Base-by-base conservation (phyloP, 2,797 vertebrate species). In the Geotrypetes seraphini region DNA sequence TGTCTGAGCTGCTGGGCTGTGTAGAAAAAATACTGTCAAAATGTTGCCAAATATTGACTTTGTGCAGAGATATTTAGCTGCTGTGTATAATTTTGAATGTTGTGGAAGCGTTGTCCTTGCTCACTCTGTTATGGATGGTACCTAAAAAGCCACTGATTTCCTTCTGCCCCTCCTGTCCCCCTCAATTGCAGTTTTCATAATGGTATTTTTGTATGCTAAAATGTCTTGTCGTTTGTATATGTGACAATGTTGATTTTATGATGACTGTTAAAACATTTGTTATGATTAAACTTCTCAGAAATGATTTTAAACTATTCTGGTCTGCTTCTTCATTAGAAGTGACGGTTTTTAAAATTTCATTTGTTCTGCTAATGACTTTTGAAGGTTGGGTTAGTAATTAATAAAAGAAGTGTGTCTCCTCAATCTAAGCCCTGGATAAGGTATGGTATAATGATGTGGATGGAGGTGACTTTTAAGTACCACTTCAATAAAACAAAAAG, bases 281-380 rank as follows among this genome's bases (percentile, higher is more conserved):
- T 71, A 46, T 66, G 54, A 73, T 72, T 73, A 75, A 69, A 80
- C 56, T 52, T 66, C 53, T 56, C 44, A 22, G 63, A 60, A 73
- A 70, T 26, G 18, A 47, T 69, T 66, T 73, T 64, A 54, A 56
- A 35, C 31, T n/a, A 42, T 63, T 47, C 18, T 56, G 28, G 10
- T 4, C 25, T 12, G 12, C 34, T 65, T 42, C 5, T 18, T 47
- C 60, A 55, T 40, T 33, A 23, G 20, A 30, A 42, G 31, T 26
- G 31, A 14, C 12, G 16, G 10, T n/a, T n/a, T n/a, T 32, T 18
- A 21, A 31, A 54, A 34, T 45, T 38, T 59, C 44, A 28, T 43
- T 37, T 33, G 40, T 46, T 56, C 39, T 36, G 40, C 30, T 28
- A 42, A 53, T 42, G 59, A 53, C 60, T 60, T 64, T 63, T 60